Percentiles rank a stretch among this genome's conserved stretches.
phyloP scores from a whole-genome alignment of 2,113 vertebrate genomes.

The Leptosomus discolor region DNA sequence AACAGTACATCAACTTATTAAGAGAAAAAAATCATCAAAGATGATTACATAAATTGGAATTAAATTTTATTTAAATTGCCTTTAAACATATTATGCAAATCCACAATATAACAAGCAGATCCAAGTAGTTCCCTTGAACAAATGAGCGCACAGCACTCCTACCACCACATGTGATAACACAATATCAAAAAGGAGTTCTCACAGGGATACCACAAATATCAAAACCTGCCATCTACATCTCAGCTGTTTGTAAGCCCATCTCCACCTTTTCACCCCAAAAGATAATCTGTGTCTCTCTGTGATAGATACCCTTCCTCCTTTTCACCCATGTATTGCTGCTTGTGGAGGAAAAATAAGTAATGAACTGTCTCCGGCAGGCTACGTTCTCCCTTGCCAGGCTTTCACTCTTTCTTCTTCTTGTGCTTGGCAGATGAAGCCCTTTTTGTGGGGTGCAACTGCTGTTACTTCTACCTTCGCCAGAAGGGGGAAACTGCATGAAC shows the following conservation, averaged over 20 bases:
- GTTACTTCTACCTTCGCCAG: neutral
- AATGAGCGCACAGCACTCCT: neutral
- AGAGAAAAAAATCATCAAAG: neutral
- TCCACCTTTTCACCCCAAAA: neutral
- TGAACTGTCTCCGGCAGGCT: neutral
- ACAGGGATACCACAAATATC: neutral
- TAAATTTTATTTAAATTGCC: constrained; percentile 42
- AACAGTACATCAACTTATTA: neutral
- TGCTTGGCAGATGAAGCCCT: neutral
- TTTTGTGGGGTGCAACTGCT: neutral
- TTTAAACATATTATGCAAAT: constrained; percentile 38
- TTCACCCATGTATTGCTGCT: neutral
- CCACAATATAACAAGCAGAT: neutral
- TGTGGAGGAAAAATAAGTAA: neutral
- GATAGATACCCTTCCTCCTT: neutral
- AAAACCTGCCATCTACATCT: neutral
- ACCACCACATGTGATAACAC: neutral
- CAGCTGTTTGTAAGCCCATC: neutral
- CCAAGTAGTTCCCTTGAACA: neutral
- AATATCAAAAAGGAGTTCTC: neutral
- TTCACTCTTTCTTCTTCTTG: neutral
- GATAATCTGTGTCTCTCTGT: neutral
- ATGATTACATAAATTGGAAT: neutral
- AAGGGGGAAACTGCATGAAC: neutral
- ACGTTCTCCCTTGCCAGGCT: neutral